Conservation (phyloP, 2,797 vertebrate genomes). For the Apogon talboti region DNA sequence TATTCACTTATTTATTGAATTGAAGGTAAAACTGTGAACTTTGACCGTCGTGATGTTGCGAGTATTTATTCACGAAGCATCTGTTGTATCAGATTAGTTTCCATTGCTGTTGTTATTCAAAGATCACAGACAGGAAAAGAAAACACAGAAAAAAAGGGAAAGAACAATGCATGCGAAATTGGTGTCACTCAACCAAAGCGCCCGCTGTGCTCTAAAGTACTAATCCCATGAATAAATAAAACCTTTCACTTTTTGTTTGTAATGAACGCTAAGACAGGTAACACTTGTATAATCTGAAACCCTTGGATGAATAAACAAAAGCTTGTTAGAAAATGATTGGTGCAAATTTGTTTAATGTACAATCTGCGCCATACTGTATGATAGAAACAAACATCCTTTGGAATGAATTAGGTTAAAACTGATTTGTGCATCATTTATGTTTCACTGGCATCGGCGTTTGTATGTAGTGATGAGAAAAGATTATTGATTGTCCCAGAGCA, state of each 20-base stretch:
- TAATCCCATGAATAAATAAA: slow-evolving; percentile 61
- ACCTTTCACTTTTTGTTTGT: slow-evolving; percentile 5
- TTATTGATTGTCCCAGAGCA: slow-evolving; percentile 26
- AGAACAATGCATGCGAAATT: slow-evolving; percentile 41
- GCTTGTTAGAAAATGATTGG: neutral
- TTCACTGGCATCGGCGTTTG: slow-evolving; percentile 25
- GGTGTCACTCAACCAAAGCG: slow-evolving; percentile 52
- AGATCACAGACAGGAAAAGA: slow-evolving; percentile 34
- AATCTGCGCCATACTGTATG: neutral
- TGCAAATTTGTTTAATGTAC: neutral
- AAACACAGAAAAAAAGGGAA: slow-evolving; percentile 12
- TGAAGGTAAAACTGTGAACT: slow-evolving; percentile 17
- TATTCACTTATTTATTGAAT: slow-evolving; percentile 8
- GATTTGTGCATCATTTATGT: slow-evolving; percentile 2
- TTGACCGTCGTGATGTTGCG: slow-evolving; percentile 12
- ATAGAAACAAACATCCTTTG: slow-evolving; percentile 8
- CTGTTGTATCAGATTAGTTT: slow-evolving; percentile 37
- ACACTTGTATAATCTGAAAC: neutral
- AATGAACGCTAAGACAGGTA: slow-evolving; percentile 18
- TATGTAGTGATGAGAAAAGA: slow-evolving; percentile 32
- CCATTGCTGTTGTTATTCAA: slow-evolving; percentile 47
- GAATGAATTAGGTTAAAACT: neutral
- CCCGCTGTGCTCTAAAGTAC: slow-evolving; percentile 35
- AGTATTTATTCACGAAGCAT: slow-evolving; percentile 34
- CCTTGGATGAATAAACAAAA: slow-evolving; percentile 32